Conservation (phyloP, 1,140 invertebrate genomes). For the Chironomus striatipennis region DNA sequence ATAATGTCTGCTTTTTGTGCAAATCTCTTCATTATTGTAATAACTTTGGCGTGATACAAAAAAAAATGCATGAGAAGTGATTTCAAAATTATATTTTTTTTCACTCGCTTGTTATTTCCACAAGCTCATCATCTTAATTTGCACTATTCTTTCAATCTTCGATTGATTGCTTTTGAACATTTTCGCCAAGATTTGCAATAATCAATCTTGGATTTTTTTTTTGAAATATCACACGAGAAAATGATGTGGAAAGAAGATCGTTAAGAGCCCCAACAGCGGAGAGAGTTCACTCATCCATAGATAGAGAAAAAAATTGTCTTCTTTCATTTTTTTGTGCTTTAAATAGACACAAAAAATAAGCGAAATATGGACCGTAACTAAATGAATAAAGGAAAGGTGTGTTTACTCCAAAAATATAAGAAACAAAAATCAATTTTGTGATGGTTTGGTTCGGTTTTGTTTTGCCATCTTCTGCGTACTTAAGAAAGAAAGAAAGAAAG, state of each 20-base stretch:
- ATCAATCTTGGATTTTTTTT: background rate
- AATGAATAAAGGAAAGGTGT: slow-evolving; percentile 8
- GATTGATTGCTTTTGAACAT: too few relatives aligned
- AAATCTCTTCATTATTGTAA: too few relatives aligned
- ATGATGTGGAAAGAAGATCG: background rate
- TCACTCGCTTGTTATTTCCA: too few relatives aligned
- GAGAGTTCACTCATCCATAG: background rate
- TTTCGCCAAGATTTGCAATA: too few relatives aligned
- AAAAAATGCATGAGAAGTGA: too few relatives aligned
- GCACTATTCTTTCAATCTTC: too few relatives aligned
- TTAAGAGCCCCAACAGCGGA: background rate
- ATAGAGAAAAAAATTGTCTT: background rate
- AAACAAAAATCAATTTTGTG: background rate
- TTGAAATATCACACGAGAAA: background rate
- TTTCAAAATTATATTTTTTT: too few relatives aligned
- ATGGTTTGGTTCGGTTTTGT: background rate
- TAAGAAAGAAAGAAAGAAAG: too few relatives aligned
- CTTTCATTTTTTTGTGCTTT: background rate
- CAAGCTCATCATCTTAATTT: too few relatives aligned
- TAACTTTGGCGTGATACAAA: too few relatives aligned
- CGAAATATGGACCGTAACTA: slow-evolving; percentile 7
- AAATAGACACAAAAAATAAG: background rate
- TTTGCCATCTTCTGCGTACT: too few relatives aligned
- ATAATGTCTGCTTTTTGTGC: too few relatives aligned
- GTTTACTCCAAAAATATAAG: background rate